Conservation (phyloP, 2,888 invertebrate genomes). For the Tryphoninae sp. region DNA sequence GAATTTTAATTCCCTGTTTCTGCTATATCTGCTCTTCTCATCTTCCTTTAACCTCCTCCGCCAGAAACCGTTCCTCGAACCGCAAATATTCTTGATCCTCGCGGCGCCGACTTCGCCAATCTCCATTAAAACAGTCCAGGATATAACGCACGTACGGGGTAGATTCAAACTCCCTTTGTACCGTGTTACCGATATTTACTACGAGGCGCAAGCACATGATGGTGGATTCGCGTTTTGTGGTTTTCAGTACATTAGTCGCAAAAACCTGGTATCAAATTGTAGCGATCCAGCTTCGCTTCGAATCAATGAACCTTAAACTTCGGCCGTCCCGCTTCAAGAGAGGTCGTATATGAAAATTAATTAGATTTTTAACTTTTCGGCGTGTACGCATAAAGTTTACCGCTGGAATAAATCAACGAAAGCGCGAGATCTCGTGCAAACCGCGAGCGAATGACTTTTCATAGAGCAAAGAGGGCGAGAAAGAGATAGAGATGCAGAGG, state of each 20-base stretch:
- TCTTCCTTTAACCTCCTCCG: slow-evolving; percentile 45
- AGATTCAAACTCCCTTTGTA: not conserved
- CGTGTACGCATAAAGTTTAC: slow-evolving; percentile 51
- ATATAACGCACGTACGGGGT: slow-evolving; percentile 4
- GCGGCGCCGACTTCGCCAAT: slow-evolving; percentile 34
- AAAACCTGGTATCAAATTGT: slow-evolving; percentile 15
- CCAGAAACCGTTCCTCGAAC: slow-evolving; percentile 30
- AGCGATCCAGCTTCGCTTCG: slow-evolving; percentile 19
- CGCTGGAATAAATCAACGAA: slow-evolving; percentile 57
- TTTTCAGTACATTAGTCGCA: not conserved
- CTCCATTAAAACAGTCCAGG: slow-evolving; percentile 41
- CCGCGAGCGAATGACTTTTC: slow-evolving; percentile 55
- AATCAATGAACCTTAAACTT: slow-evolving; percentile 52
- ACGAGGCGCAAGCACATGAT: not conserved
- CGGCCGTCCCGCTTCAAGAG: not conserved
- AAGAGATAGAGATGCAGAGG: not conserved
- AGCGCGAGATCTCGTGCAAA: slow-evolving; percentile 21
- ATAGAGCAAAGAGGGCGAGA: slow-evolving; percentile 16
- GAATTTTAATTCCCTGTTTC: slow-evolving; percentile 78
- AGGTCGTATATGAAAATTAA: slow-evolving; percentile 56
- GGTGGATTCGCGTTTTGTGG: slow-evolving; percentile 10
- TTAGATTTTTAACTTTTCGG: slow-evolving; percentile 56
- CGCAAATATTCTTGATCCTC: slow-evolving; percentile 46
- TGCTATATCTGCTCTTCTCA: slow-evolving; percentile 24
- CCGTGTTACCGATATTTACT: slow-evolving; percentile 21